Percentiles rank a stretch among this genome's conserved stretches.
Evolutionary conservation across 2,888 invertebrate species (phyloP).

Genomic region (Brassicogethes aeneus): DNA sequence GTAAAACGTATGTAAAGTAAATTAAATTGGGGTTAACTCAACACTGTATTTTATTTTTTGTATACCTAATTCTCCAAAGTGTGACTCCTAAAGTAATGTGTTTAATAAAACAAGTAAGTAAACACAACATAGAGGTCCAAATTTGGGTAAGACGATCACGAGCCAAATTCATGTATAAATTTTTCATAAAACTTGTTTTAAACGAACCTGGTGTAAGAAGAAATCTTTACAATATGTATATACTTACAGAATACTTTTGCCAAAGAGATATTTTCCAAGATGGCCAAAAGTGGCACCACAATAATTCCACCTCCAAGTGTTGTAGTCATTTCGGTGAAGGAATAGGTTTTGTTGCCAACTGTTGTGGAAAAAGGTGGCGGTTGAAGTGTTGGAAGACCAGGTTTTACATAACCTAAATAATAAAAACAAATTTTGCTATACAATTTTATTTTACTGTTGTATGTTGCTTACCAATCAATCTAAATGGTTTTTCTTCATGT

Average conservation of each 20-base stretch:
- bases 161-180: not conserved
- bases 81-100: no score
- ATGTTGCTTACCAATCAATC: conserved; percentile 55
- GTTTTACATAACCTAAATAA: conserved; percentile 54
- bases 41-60: no score
- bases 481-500: conserved; percentile 50
- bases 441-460: conserved; percentile 2
- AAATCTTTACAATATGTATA: no score
- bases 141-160: no score
- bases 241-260: conserved; percentile 56
- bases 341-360: conserved; percentile 47
- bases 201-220: no score
- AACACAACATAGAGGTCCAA: no score
- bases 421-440: not conserved
- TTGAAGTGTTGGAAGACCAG: conserved; percentile 56
- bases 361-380: conserved; percentile 59
- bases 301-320: conserved; percentile 55
- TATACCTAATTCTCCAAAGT: no score
- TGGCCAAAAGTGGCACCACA: conserved; percentile 57
- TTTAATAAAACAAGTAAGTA: no score
- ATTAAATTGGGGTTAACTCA: no score
- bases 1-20: no score
- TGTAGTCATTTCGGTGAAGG: conserved; percentile 49
- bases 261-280: conserved; percentile 62
- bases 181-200: no score